Conservation (phyloP, 2,888 invertebrate genomes). For the Protodeltote pygarga region DNA sequence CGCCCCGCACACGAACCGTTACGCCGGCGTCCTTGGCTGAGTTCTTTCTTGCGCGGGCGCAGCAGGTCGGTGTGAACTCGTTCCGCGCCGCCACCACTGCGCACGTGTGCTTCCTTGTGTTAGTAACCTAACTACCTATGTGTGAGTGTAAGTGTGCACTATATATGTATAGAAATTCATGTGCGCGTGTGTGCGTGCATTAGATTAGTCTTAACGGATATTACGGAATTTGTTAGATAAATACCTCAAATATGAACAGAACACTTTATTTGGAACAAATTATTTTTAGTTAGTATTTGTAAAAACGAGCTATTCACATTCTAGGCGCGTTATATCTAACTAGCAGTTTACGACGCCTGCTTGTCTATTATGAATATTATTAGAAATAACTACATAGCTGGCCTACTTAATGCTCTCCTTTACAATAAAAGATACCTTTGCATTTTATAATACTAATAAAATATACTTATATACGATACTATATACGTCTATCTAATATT, state of each 20-base stretch:
- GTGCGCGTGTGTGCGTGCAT: constrained; percentile 63
- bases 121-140: constrained; percentile 52
- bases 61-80: constrained; percentile 82
- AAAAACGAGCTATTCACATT: constrained; percentile 30
- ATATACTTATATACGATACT: too few relatives aligned
- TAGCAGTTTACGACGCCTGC: constrained; percentile 31
- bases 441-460: too few relatives aligned
- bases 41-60: constrained; percentile 83
- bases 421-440: neutral
- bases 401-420: constrained; percentile 5
- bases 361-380: constrained; percentile 38
- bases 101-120: constrained; percentile 72
- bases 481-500: too few relatives aligned
- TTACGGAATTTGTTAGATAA: constrained; percentile 82
- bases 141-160: constrained; percentile 48
- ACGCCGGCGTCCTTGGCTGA: constrained; percentile 86
- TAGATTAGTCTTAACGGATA: constrained; percentile 84
- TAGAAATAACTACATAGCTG: constrained; percentile 17
- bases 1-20: constrained; percentile 71
- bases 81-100: constrained; percentile 73
- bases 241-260: constrained; percentile 67
- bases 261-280: constrained; percentile 26
- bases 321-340: constrained; percentile 17
- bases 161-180: too few relatives aligned
- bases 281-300: constrained; percentile 33